Base-by-base conservation (phyloP, 2,113 vertebrate species). In the Saccopteryx leptura region DNA sequence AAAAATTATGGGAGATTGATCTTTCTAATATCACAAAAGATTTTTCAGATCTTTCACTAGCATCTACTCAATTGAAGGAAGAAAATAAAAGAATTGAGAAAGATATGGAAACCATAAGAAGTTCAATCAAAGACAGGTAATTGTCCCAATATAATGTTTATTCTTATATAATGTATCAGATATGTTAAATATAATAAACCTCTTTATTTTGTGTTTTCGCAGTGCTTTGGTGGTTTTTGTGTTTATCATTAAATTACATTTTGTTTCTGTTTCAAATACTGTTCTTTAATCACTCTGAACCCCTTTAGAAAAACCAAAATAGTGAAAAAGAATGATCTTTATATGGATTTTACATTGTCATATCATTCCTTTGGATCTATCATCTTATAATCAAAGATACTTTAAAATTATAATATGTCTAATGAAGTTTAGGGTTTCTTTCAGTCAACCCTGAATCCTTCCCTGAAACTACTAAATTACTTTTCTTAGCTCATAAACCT, bases 71-170 rank as follows among this genome's bases (percentile, higher is more conserved):
- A 63, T 0, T 75, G 15, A 0, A 0, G 5, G 91, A 96, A 56
- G 93, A 95, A 83, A 97, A 97, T n/a, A 89, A 5, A 88, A 94
- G 0, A 28, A 2, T 97, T 5, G 1, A 0, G 9, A 1, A 1
- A 10, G 95, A 98, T 11, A 56, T 63, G 21, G 48, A 86, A 4
- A 31, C 0, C 4, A 0, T 85, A 4, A 3, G 12, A 83, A 13
- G 10, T 68, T 15, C 61, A 26, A 94, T 94, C 23, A 75, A 0
- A 66, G 19, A 75, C 4, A 97, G 97, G 97, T 98, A 96, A 96
- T 60, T 86, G 2, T 50, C 8, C 7, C 91, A 78, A 83, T 54
- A 82, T 21, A 12, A 13, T n/a, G 66, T 90, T 87, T 54, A 52
- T 90, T 65, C 24, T 86, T 71, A 74, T 75, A 28, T 68, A 33